Conservation (phyloP, 2,888 invertebrate genomes). For the Synanthedon vespiformis region DNA sequence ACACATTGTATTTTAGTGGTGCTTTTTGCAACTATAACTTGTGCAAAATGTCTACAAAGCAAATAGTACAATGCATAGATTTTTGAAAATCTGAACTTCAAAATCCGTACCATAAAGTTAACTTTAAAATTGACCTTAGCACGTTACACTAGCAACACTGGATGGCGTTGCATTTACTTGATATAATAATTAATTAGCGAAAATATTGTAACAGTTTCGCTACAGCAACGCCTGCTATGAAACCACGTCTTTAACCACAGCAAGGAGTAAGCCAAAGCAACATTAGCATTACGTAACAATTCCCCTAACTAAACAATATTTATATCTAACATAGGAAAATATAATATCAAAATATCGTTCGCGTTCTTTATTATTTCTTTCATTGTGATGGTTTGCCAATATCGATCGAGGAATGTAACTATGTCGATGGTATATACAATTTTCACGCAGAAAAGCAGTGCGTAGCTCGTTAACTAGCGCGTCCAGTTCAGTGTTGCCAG, state of each 20-base stretch:
- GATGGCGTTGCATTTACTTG: no score
- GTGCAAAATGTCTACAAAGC: no score
- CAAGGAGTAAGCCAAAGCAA: constrained; percentile 60
- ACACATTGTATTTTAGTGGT: no score
- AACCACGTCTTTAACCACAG: constrained; percentile 28
- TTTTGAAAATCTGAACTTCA: no score
- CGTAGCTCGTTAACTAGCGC: constrained; percentile 48
- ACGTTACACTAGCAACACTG: no score
- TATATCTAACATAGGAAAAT: constrained; percentile 13
- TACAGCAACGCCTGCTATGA: constrained; percentile 1
- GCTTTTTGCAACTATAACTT: no score
- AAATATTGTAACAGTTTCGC: no score
- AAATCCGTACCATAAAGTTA: no score
- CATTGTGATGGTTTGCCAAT: constrained; percentile 69
- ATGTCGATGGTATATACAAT: constrained; percentile 12
- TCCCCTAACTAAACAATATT: constrained; percentile 1
- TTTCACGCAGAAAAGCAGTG: constrained; percentile 43
- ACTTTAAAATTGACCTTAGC: no score
- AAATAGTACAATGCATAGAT: no score
- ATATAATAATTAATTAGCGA: no score
- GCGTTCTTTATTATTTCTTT: constrained; percentile 20
- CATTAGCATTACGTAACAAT: constrained; percentile 36
- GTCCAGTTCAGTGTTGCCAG: constrained; percentile 9
- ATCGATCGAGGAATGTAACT: constrained; percentile 44
- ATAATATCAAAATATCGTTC: constrained; percentile 33